A percentile compares a stretch with the other conserved stretches of the same genome.
Conservation (phyloP, 2,797 vertebrate genomes). For the Chloroceryle inda region DNA sequence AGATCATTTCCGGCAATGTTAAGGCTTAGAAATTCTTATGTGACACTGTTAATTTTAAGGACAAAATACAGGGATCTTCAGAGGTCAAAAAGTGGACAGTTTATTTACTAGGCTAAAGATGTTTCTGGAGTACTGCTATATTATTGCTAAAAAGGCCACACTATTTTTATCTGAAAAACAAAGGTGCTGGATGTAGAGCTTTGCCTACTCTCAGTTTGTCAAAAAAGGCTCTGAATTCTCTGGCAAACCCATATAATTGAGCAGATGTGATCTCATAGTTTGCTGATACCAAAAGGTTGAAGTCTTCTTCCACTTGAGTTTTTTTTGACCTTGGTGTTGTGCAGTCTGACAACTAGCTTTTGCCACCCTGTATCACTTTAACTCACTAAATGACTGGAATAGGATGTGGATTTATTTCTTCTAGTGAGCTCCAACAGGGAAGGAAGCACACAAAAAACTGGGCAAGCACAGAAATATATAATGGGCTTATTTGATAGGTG, state of each 20-base stretch:
- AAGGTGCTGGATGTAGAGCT: not conserved
- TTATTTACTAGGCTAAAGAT: not conserved
- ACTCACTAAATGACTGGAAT: not conserved
- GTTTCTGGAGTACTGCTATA: not conserved
- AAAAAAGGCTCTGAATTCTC: not conserved
- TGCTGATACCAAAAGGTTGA: not conserved
- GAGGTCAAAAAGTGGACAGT: not conserved
- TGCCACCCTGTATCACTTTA: not conserved
- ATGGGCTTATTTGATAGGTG: not conserved
- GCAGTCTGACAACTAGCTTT: not conserved
- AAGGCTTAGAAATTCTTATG: not conserved
- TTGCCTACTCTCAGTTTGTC: not conserved
- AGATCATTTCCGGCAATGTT: not conserved
- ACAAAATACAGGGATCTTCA: not conserved
- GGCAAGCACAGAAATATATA: not conserved
- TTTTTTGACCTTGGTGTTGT: not conserved
- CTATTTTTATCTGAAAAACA: not conserved
- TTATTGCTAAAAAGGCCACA: not conserved
- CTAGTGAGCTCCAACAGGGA: not conserved
- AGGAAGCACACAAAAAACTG: not conserved
- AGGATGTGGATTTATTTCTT: not conserved
- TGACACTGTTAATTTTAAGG: not conserved
- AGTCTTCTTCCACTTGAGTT: not conserved
- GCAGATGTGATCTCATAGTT: not conserved
- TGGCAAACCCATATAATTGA: not conserved